A percentile compares a stretch with the other conserved stretches of the same genome.
Evolutionary conservation across 2,113 vertebrate genomes (phyloP).

Genomic region (Chionomys nivalis): DNA sequence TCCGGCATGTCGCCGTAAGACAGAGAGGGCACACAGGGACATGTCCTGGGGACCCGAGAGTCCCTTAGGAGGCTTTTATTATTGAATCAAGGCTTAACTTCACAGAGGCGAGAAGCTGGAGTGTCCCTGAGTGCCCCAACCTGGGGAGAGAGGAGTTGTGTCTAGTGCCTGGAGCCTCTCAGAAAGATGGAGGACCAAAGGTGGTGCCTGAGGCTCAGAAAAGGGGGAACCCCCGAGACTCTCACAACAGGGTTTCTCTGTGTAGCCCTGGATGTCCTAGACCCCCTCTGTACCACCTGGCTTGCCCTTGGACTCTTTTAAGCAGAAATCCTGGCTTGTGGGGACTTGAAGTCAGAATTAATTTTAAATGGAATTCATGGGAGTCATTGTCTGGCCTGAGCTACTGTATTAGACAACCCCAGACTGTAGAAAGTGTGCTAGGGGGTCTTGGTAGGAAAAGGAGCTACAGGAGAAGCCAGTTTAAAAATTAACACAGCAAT

Average conservation of each 20-base stretch:
- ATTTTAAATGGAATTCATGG: neutral
- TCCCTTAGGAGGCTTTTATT: neutral
- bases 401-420: neutral
- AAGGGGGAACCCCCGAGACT: neutral
- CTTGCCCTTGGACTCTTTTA: neutral
- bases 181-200: neutral
- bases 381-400: neutral
- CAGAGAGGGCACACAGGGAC: neutral
- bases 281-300: neutral
- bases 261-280: neutral
- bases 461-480: neutral
- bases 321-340: neutral
- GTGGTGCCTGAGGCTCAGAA: neutral
- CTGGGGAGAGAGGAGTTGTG: neutral
- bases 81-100: neutral
- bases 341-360: neutral
- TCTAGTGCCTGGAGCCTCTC: neutral
- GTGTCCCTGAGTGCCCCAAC: neutral
- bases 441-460: neutral
- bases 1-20: neutral
- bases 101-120: neutral
- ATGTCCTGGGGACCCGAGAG: neutral
- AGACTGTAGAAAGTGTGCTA: neutral
- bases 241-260: neutral
- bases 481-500: neutral